phyloP scores from a whole-genome alignment of 2,113 vertebrate genomes.

The Ivindomyrus marchei region DNA sequence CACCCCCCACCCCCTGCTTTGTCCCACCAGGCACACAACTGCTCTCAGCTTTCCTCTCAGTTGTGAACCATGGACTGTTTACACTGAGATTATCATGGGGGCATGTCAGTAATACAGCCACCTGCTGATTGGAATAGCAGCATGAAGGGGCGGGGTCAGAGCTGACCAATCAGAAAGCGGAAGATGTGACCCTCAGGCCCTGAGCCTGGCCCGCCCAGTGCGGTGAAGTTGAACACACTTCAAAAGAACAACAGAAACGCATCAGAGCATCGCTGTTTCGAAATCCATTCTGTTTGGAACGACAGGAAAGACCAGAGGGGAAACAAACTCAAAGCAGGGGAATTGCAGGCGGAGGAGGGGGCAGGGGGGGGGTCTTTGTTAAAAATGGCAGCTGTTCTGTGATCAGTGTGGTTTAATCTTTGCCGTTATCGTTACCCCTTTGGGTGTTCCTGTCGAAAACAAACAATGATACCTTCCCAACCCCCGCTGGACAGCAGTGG shows the following conservation, averaged over 20 bases:
- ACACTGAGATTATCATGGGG: neutral
- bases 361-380: neutral
- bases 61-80: neutral
- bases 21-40: neutral
- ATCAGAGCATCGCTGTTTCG: neutral
- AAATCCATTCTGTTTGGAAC: conserved; percentile 1
- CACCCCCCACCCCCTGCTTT: neutral
- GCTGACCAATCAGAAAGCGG: neutral
- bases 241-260: neutral
- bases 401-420: conserved; percentile 15
- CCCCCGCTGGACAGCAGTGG: neutral
- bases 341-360: neutral
- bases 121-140: neutral
- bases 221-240: neutral
- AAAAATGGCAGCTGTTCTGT: conserved; percentile 13
- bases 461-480: neutral
- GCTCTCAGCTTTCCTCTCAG: neutral
- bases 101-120: neutral
- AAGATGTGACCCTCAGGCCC: neutral
- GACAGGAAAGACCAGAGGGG: neutral
- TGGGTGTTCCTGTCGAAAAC: neutral
- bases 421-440: neutral
- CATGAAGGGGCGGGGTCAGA: neutral
- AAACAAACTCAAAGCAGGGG: neutral
- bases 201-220: neutral